Conservation (phyloP, 1,140 invertebrate genomes). For the Neelides sp. region DNA sequence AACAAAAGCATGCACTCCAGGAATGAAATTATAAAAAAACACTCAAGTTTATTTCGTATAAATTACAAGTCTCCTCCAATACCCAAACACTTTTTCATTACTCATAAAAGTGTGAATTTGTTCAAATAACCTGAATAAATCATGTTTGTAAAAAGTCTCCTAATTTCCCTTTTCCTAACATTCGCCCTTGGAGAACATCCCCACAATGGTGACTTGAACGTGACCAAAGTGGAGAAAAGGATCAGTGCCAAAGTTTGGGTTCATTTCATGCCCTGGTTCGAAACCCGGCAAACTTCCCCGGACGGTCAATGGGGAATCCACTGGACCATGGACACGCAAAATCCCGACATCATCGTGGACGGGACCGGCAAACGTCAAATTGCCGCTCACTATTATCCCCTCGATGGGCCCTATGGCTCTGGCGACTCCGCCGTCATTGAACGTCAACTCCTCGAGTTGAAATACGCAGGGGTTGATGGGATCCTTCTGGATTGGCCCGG, state of each 20-base stretch:
- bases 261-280: constrained; percentile 15
- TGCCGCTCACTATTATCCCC: constrained; percentile 19
- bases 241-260: constrained; percentile 5
- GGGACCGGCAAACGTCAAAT: constrained; percentile 11
- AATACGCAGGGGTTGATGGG: constrained; percentile 19
- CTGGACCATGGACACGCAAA: constrained; percentile 21
- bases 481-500: constrained; percentile 25
- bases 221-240: too few species aligned
- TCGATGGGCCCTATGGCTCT: constrained; percentile 19
- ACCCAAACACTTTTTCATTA: too few species aligned
- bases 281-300: background rate
- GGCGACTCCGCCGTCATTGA: constrained; percentile 13
- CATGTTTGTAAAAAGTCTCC: too few species aligned
- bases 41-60: too few species aligned
- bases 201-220: too few species aligned
- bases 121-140: too few species aligned
- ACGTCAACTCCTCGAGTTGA: constrained; percentile 16
- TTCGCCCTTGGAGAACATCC: too few species aligned
- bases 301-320: constrained; percentile 3
- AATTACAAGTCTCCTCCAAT: too few species aligned
- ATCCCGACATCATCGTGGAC: constrained; percentile 14
- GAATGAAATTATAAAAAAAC: too few species aligned
- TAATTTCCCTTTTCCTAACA: too few species aligned
- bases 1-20: too few species aligned
- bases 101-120: too few species aligned